Evolutionary conservation across 2,113 vertebrate genomes (phyloP).

Genomic region (Aegithalos caudatus): DNA sequence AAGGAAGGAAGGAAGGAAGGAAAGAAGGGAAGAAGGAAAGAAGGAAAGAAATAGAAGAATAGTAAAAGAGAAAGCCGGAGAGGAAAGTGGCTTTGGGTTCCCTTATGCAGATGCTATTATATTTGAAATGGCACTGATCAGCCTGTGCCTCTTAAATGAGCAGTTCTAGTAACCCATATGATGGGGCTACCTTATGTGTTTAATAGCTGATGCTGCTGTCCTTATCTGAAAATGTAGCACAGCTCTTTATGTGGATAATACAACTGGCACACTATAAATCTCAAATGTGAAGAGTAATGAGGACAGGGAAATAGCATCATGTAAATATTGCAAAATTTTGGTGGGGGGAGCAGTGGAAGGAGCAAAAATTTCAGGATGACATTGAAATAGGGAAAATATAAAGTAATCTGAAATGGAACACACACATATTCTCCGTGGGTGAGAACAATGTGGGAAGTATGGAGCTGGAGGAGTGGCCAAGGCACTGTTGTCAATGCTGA

Average conservation of each 20-base stretch:
- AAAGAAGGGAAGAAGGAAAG: not conserved
- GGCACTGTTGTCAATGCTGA: not conserved
- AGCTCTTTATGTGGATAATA: not conserved
- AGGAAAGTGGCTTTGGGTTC: not conserved
- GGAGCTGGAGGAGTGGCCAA: not conserved
- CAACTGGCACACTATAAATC: not conserved
- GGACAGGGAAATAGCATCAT: not conserved
- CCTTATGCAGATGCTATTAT: not conserved
- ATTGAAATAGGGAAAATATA: not conserved
- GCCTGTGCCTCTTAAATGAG: not conserved
- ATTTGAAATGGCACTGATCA: not conserved
- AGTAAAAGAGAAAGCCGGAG: not conserved
- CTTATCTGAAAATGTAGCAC: not conserved
- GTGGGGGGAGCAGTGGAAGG: accelerated
- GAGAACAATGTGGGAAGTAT: not conserved
- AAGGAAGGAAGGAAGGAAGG: too few species aligned
- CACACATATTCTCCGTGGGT: not conserved
- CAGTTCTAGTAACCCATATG: not conserved
- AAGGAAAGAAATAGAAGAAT: not conserved
- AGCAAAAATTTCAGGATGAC: not conserved
- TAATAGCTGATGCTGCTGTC: not conserved
- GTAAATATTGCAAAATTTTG: not conserved
- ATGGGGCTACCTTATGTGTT: not conserved
- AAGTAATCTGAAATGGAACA: not conserved
- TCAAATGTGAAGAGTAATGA: not conserved